Evolutionary conservation across 2,888 invertebrate genomes (phyloP).

Genomic region (Elmis aenea): DNA sequence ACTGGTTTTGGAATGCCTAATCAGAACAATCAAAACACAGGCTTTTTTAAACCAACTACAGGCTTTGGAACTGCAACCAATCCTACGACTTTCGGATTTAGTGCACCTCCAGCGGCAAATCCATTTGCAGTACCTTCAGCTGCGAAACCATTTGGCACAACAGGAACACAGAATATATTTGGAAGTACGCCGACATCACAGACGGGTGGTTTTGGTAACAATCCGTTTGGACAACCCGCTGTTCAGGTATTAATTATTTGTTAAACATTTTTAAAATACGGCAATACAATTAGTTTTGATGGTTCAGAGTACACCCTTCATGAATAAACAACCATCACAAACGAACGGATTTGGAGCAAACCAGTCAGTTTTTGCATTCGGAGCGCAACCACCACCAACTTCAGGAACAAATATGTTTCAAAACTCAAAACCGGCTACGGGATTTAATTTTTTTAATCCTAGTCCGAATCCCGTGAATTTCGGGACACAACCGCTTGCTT

Average conservation of each 20-base stretch:
- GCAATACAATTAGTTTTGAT: too few species aligned
- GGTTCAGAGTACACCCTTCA: too few species aligned
- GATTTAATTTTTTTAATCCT: conserved; percentile 30
- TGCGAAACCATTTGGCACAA: conserved; percentile 51
- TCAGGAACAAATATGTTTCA: conserved; percentile 24
- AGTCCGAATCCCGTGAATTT: too few species aligned
- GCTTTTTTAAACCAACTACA: conserved; percentile 63
- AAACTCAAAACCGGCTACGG: conserved; percentile 34
- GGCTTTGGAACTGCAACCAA: conserved; percentile 56
- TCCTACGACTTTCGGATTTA: conserved; percentile 46
- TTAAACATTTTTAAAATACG: too few species aligned
- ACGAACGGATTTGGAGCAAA: conserved; percentile 43
- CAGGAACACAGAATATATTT: conserved; percentile 37
- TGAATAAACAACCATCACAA: conserved; percentile 48
- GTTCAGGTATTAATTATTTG: conserved; percentile 30
- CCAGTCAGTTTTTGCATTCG: conserved; percentile 43
- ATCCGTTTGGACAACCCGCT: conserved; percentile 36
- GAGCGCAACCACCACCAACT: conserved; percentile 22
- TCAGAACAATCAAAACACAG: conserved; percentile 52
- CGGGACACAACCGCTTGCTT: conserved; percentile 15
- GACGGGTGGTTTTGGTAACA: conserved; percentile 49
- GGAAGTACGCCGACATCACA: conserved; percentile 38
- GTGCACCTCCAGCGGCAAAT: conserved; percentile 38
- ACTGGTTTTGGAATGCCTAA: conserved; percentile 51
- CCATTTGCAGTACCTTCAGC: conserved; percentile 46